These are phyloP conservation scores for Lissonota sp. DNA, from an alignment of 2,888 invertebrate species.

Conservation along the genomic window DNA sequence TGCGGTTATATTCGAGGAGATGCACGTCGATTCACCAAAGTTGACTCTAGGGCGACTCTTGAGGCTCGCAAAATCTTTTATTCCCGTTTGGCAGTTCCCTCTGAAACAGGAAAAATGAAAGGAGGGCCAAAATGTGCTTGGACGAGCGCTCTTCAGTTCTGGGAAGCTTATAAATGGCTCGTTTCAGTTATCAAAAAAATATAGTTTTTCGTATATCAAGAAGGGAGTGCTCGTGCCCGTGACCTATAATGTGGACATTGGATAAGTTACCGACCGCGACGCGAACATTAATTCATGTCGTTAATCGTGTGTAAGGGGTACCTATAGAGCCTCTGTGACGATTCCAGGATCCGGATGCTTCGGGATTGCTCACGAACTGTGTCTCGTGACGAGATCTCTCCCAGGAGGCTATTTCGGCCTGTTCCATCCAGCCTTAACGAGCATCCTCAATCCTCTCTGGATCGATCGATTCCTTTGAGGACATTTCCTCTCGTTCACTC, in stretches of 20 bases:
- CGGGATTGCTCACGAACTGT: constrained; percentile 22
- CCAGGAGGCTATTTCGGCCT: constrained; percentile 78
- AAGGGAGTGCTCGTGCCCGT: constrained; percentile 60
- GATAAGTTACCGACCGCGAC: constrained; percentile 74
- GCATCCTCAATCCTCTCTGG: constrained; percentile 75
- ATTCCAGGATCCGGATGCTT: constrained; percentile 33
- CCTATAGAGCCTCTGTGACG: constrained; percentile 57
- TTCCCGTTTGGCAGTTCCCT: constrained; percentile 7
- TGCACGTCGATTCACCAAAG: constrained; percentile 38
- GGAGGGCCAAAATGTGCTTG: not conserved
- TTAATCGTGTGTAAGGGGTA: constrained; percentile 67
- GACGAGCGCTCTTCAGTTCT: not conserved
- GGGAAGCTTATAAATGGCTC: constrained; percentile 46
- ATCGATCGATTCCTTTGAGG: constrained; percentile 78
- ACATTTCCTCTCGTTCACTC: constrained; percentile 35
- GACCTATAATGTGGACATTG: constrained; percentile 62
- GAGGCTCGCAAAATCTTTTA: constrained; percentile 35
- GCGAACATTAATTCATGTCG: constrained; percentile 80
- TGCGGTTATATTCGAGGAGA: constrained; percentile 12
- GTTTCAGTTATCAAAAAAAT: constrained; percentile 26
- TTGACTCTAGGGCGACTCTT: constrained; percentile 23
- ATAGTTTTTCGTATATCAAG: constrained; percentile 57
- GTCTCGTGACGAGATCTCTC: constrained; percentile 73
- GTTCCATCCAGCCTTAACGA: constrained; percentile 73
- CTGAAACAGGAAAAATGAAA: not conserved